Evolutionary conservation across 1,140 invertebrate species (phyloP).

Genomic region (Pygmarrhopalites habei): DNA sequence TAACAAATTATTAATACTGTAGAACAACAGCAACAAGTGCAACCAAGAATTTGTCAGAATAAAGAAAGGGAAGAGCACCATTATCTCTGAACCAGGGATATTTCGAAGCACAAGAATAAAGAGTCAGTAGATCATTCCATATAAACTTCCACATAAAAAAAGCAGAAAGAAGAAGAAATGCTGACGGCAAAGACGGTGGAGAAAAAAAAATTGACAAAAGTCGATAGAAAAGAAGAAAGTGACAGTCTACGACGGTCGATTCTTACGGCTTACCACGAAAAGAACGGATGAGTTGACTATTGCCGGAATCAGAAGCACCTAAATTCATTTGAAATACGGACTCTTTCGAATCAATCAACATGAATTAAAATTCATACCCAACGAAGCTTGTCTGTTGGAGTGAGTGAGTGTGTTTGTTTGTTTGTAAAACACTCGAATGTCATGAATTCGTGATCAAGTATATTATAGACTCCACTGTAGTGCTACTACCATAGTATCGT

Average conservation of each 20-base stretch:
- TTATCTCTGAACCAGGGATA: no score
- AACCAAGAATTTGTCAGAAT: no score
- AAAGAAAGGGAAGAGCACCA: no score
- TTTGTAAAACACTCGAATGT: no score
- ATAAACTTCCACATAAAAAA: no score
- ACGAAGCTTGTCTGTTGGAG: not conserved
- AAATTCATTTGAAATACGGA: not conserved
- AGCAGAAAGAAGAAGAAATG: not conserved
- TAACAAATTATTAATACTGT: no score
- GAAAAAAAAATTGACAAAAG: not conserved
- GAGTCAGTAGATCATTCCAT: no score
- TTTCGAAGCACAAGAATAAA: no score
- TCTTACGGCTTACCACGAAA: conserved; percentile 38
- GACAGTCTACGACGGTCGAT: not conserved
- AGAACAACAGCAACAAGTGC: no score
- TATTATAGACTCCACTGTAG: not conserved
- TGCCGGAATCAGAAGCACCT: conserved; percentile 22
- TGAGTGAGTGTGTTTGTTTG: not conserved
- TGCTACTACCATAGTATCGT: not conserved
- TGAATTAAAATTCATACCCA: not conserved
- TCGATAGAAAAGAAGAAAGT: not conserved
- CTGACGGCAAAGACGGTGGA: not conserved
- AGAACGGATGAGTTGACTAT: conserved; percentile 11
- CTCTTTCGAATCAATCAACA: not conserved
- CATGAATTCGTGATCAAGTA: not conserved